Base-by-base conservation (phyloP, 2,888 invertebrate species). In the Cephus sareptanus region DNA sequence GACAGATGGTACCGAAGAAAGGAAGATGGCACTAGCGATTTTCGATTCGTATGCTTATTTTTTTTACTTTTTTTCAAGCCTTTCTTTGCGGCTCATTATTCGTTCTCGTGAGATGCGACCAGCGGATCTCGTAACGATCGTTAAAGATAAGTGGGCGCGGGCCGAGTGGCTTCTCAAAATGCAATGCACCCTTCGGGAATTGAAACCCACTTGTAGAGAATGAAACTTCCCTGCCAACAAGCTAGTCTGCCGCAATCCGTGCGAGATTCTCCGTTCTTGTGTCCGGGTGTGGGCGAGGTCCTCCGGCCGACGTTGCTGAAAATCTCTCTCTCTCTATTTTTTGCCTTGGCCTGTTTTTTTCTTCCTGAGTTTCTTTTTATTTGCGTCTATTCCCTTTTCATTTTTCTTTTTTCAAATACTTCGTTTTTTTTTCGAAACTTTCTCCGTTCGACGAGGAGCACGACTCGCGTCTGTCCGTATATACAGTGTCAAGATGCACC, bases 151-250 rank as follows among this genome's bases (percentile, higher is more conserved):
- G 37, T 74, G 34, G 15, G 33, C 15, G 31, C 31, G 23, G 73
- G 31, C 31, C 31, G 34, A 23, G 40, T 40, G 40, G 40, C 40
- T 40, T 15, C 40, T 40, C 40, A n/a, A 74, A 74, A n/a, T 30
- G 68, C 15, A 15, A 89, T 91, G 90, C 90, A 90, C 90, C 89
- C 90, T 89, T 87, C 88, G 88, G 89, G 88, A 88, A 90, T 90
- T 91, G 90, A 88, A 89, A 89, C 89, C 89, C 90, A 90, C 88
- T 90, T 90, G 88, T 90, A 91, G 89, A 91, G 89, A 91, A 91
- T 90, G 89, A 91, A 89, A 91, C 91, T 91, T 91, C 90, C 91
- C 91, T 91, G 91, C 91, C 89, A 91, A 91, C 91, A 91, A 91
- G 91, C 91, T 91, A 91, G 89, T 90, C 90, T 91, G 90, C 90